phyloP scores from a whole-genome alignment of 1,140 invertebrate species.

The Drosophila triauraria region DNA sequence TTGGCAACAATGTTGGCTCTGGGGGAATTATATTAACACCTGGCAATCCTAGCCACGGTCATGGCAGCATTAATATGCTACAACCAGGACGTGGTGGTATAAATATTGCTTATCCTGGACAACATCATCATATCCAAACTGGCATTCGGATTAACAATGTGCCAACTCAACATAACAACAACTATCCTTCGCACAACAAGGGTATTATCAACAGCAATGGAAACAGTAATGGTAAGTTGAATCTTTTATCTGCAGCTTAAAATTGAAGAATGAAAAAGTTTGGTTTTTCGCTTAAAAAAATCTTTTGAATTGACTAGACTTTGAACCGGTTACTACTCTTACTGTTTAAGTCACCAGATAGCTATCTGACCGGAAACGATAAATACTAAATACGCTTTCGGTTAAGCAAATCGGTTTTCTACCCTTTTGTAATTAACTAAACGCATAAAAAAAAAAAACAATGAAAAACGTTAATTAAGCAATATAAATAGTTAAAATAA shows the following conservation, averaged over 20 bases:
- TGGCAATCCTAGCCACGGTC: constrained; percentile 72
- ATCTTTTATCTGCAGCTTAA: constrained; percentile 5
- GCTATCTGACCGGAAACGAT: too few relatives aligned
- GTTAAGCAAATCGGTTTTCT: too few relatives aligned
- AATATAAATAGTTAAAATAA: too few relatives aligned
- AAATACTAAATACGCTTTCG: too few relatives aligned
- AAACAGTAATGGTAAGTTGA: constrained; percentile 67
- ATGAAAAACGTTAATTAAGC: too few relatives aligned
- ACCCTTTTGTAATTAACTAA: too few relatives aligned
- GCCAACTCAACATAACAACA: constrained; percentile 73
- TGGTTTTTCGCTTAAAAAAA: too few relatives aligned
- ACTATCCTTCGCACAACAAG: constrained; percentile 71
- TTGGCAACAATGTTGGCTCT: constrained; percentile 62
- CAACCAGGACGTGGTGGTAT: constrained; percentile 61
- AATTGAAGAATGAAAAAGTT: too few relatives aligned
- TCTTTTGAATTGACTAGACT: too few relatives aligned
- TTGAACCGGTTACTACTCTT: too few relatives aligned
- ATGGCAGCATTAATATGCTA: constrained; percentile 78
- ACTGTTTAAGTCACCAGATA: too few relatives aligned
- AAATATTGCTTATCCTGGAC: constrained; percentile 66
- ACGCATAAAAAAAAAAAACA: too few relatives aligned
- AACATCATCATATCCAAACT: constrained; percentile 78
- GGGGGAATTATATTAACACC: constrained; percentile 68
- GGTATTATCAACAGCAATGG: constrained; percentile 61
- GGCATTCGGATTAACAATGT: constrained; percentile 84